These are phyloP conservation scores for Manis pentadactyla DNA, from an alignment of 2,797 vertebrate species.

Conservation along the genomic window DNA sequence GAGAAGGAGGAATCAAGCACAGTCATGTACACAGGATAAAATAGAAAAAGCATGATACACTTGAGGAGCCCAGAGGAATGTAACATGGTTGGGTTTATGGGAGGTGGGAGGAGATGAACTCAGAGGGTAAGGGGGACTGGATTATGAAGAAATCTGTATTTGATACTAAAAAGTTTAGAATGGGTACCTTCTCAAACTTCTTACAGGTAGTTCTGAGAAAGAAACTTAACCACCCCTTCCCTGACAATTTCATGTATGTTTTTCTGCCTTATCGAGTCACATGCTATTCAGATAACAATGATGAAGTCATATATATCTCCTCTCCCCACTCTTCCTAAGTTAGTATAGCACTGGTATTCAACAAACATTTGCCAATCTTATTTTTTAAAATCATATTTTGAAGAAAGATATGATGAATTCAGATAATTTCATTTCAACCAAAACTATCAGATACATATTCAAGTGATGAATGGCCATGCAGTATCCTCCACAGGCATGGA, in stretches of 20 bases:
- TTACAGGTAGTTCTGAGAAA: not conserved
- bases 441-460: not conserved
- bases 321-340: not conserved
- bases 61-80: not conserved
- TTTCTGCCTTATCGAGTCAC: not conserved
- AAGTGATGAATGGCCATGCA: not conserved
- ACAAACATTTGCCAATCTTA: not conserved
- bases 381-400: conserved; percentile 15
- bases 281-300: not conserved
- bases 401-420: not conserved
- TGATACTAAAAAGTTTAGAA: not conserved
- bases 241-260: not conserved
- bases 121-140: not conserved
- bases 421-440: not conserved
- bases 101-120: not conserved
- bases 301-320: not conserved
- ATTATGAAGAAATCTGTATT: not conserved
- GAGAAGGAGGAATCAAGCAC: not conserved
- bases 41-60: rapidly evolving
- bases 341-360: not conserved
- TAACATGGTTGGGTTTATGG: not conserved
- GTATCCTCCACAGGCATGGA: not conserved
- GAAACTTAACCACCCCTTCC: not conserved
- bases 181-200: not conserved
- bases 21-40: not conserved